Evolutionary conservation across 1,140 invertebrate genomes (phyloP), one percentile per base, ranked within the genome.

Genomic region (Cotesia chilonis): DNA sequence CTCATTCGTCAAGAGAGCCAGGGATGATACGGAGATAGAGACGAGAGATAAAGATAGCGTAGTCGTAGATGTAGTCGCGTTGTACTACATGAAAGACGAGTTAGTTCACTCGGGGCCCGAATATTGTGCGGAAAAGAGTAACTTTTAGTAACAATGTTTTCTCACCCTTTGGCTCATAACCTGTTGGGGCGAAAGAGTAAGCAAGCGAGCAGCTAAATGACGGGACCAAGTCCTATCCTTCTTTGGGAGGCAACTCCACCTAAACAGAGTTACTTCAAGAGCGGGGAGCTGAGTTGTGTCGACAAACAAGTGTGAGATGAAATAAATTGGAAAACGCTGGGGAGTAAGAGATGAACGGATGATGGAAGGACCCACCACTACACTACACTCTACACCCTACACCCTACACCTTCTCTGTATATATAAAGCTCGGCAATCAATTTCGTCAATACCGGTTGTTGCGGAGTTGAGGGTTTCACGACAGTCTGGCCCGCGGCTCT

Each of bases 371-470:
- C 6, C 66, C 59, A 55, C 63, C 28, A 6, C 60, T 28, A 14
- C 55, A 20, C 51, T n/a, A n/a, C n/a, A 51, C 14, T 14, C 14
- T 14, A 14, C 14, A 14, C 14, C 14, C 14, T 28, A 12, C 41
- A 52, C 60, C 61, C 61, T 37, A 57, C 66, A 72, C 63, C 67
- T 54, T 67, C 57, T 55, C 51, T 54, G 14, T 54, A 37, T 72
- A 10, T 65, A 57, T 81, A 54, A 81, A 75, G 77, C 76, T 78
- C 79, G 78, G 78, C 83, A 84, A 85, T 85, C 83, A 85, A 85
- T 84, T 85, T 84, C 82, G 81, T 84, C 83, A 85, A 85, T 85
- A 83, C 80, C 79, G 83, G 81, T 85, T 83, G 82, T 83, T 84
- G 82, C 79, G 77, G 81, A 80, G 28, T 28, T 28, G 75, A 79